Evolutionary conservation across 1,140 invertebrate species (phyloP).

Genomic region (Drosophila truncata): DNA sequence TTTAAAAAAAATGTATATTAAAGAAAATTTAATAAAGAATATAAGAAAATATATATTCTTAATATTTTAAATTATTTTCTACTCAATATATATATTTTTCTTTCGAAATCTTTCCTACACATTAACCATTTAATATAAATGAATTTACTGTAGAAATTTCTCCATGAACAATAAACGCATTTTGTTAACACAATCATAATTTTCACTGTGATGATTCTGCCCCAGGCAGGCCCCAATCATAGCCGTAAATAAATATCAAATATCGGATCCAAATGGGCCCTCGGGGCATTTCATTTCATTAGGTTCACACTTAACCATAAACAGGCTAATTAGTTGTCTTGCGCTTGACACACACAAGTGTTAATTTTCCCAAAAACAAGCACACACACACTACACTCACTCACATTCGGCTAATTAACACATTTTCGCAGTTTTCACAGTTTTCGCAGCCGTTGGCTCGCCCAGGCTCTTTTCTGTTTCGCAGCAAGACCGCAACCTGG

Average conservation of each 20-base stretch:
- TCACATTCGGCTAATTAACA: slow-evolving; percentile 65
- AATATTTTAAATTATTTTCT: background rate
- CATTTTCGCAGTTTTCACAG: slow-evolving; percentile 62
- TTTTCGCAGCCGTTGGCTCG: slow-evolving; percentile 39
- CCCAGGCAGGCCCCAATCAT: background rate
- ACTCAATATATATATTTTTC: background rate
- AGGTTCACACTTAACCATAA: slow-evolving; percentile 33
- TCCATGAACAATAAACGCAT: background rate
- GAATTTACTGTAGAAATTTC: background rate
- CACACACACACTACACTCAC: slow-evolving; percentile 5
- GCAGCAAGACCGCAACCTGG: slow-evolving; percentile 17
- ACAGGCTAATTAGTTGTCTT: slow-evolving; percentile 37
- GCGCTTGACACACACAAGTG: slow-evolving; percentile 51
- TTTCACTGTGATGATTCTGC: background rate
- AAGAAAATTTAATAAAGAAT: too few species aligned
- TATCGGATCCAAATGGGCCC: slow-evolving; percentile 1
- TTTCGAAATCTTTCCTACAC: too few species aligned
- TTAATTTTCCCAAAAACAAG: slow-evolving; percentile 65
- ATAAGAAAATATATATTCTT: too few species aligned
- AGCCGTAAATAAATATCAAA: slow-evolving; percentile 8
- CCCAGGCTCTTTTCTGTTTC: slow-evolving; percentile 21
- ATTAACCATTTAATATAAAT: too few species aligned
- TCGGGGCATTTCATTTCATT: slow-evolving; percentile 17
- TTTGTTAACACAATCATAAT: background rate
- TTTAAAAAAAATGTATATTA: too few species aligned